Conservation (phyloP, 2,113 vertebrate genomes). For the Lepus americanus region DNA sequence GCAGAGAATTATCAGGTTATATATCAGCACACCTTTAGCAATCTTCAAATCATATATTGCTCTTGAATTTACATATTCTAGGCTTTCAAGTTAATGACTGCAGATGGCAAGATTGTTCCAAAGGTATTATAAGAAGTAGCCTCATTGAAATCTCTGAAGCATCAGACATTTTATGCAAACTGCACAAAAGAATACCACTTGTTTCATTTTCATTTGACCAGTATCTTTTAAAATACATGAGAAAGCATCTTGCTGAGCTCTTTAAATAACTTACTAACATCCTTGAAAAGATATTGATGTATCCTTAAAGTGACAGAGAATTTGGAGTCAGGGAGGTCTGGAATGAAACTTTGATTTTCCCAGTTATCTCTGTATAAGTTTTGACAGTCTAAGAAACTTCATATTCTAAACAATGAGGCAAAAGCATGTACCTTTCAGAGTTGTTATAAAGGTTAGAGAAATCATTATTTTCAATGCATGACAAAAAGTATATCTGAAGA, state of each 20-base stretch:
- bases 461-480: background rate
- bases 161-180: slow-evolving; percentile 45
- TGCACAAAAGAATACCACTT: slow-evolving; percentile 31
- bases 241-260: background rate
- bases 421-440: background rate
- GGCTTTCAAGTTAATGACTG: slow-evolving; percentile 74
- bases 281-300: background rate
- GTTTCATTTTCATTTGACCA: slow-evolving; percentile 19
- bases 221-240: background rate
- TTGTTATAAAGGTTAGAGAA: background rate
- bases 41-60: background rate
- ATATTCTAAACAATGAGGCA: background rate
- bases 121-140: slow-evolving; percentile 72
- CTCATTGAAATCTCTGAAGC: background rate
- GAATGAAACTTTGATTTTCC: background rate
- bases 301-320: background rate
- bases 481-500: background rate
- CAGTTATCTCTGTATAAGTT: background rate
- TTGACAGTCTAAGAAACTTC: background rate
- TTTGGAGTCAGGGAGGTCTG: background rate
- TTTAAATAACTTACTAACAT: background rate
- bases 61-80: background rate
- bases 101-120: slow-evolving; percentile 83
- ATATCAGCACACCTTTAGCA: background rate
- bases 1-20: background rate